Evolutionary conservation across 2,888 invertebrate genomes (phyloP), one percentile per base, ranked within the genome.

Genomic region (Gastracanthus pulcherrimus): DNA sequence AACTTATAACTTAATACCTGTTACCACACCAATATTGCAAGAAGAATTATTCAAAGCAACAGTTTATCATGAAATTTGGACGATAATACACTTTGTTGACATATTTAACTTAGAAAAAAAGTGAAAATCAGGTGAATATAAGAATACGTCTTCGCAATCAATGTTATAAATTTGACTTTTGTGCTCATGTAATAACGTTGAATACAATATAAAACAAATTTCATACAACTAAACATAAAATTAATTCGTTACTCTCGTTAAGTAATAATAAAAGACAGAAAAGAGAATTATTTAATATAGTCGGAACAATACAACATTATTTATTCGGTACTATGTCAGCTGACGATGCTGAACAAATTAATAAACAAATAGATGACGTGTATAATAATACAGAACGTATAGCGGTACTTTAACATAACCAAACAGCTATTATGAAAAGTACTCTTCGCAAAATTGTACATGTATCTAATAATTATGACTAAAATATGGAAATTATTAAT

Each of bases 281-380:
- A 23, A 36, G 74, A 13, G 80, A 74, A 13, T 34, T 80, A 23
- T 60, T 80, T 3, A 67, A 74, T 60, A 64, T 80, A 31, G 23
- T 74, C 3, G 80, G 74, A 4, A 23, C 67, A 9, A 45, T 66
- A 31, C 48, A 45, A 7, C 48, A 67, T 3, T 80, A 26, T 58
- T 29, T 74, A 41, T 80, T 74, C 29, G 74, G 80, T 0, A 80
- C 80, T 7, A 80, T 80, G 80, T 60, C 58, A 16, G 74, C 75
- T 1, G 69, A 69, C 3, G 80, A 80, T 36, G 80, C 69, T 13
- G 70, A 45, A 29, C 19, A 48, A 67, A 75, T 80, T 13, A 19
- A 69, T 55, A 48, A 34, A 29, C 69, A 41, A 41, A 41, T 16
- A 41, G 51, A 79, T 34, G 38, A 38, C 9, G 79, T 79, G 23